Evolutionary conservation across 2,888 invertebrate species (phyloP).

Genomic region (Isoperla grammatica): DNA sequence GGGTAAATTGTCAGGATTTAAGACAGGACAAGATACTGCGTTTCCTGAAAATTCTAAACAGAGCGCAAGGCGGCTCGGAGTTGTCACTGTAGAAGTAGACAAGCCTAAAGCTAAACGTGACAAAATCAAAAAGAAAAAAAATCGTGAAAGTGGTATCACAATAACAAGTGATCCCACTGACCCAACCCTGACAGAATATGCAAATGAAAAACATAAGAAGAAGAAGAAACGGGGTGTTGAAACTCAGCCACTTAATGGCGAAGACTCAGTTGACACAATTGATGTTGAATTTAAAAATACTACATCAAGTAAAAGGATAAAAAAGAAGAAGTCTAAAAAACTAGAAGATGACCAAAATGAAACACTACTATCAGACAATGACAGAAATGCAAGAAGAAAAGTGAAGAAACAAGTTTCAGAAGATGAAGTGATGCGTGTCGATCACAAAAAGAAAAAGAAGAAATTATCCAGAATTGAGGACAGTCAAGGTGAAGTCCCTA

Average conservation of each 20-base stretch:
- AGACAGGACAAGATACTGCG: background rate
- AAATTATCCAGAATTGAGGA: background rate
- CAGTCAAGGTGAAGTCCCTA: background rate
- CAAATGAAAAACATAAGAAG: slow-evolving; percentile 34
- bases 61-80: background rate
- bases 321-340: slow-evolving; percentile 3
- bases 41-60: background rate
- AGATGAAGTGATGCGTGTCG: background rate
- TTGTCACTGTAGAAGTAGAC: slow-evolving; percentile 2
- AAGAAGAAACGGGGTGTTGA: slow-evolving; percentile 34
- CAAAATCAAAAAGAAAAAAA: slow-evolving; percentile 39
- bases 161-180: background rate
- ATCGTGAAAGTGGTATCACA: background rate
- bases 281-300: background rate
- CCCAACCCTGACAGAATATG: slow-evolving; percentile 24
- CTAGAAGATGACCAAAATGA: background rate
- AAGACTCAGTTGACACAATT: too few relatives aligned
- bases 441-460: background rate
- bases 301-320: slow-evolving; percentile 20
- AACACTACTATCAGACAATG: background rate
- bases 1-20: background rate
- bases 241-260: background rate
- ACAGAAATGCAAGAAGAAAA: background rate
- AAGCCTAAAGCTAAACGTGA: too few relatives aligned
- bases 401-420: slow-evolving; percentile 1